Base-by-base conservation (phyloP, 1,140 invertebrate species). In the Cherax destructor region DNA sequence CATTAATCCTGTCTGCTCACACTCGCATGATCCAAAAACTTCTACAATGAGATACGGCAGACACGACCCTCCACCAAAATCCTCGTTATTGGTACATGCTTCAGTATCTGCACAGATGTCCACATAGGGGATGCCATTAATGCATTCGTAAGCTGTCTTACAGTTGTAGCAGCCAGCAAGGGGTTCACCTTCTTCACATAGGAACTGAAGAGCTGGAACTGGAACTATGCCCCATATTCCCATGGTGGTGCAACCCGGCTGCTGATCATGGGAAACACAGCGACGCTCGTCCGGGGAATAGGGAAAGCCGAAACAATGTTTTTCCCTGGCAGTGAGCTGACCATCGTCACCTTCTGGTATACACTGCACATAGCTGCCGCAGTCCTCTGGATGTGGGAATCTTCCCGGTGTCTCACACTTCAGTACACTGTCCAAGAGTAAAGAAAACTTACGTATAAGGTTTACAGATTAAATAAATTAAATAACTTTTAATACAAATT, bases 221-320 rank as follows among this genome's bases (percentile, higher is more conserved):
- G 52, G 86, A 41, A 88, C 16, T 4, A 3, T 18, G 56, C 11
- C 52, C 77, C 30, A 80, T 6, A 56, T 11, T 7, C 18, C 86
- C 4, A n/a, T 61, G 21, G 77, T 41, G 24, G 61, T 59, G 50
- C 86, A 88, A 24, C 69, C 77, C 4, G 86, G 86, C 21, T 80
- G 59, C 41, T 81, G 50, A 18, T 79, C 72, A 52, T n/a, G 77
- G 86, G 52, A 41, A 49, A 88, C 86, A 30, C 86, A 88, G 16
- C 77, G 56, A 49, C 77, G 76, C 30, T 80, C 11, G 30, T 59
- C 11, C 10, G 77, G 56, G 21, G 86, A 88, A 77, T 49, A 88
- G 13, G 86, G 77, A 52, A 56, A 88, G 0, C 86, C 86, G 86
- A 69, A 65, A 59, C 86, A 88, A 30, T 61, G n/a, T 30, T 59